Percentiles rank a stretch among this genome's conserved stretches.
phyloP scores from a whole-genome alignment of 1,140 invertebrate genomes.

The Sycophaga agraensis region DNA sequence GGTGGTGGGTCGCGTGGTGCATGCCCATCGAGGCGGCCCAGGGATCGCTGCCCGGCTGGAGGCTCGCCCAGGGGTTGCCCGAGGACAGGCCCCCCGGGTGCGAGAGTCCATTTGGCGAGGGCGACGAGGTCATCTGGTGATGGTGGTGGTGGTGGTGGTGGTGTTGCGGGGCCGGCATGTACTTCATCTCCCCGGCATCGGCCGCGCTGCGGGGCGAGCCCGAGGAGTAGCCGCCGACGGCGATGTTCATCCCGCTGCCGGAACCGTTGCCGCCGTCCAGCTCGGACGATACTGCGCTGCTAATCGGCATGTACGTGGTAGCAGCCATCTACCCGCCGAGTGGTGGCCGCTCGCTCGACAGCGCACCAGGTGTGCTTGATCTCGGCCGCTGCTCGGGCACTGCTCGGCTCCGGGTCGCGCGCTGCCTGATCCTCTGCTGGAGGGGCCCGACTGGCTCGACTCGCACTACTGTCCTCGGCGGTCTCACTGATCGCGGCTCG shows the following conservation, averaged over 20 bases:
- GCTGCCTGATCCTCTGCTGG: not conserved
- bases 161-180: conserved; percentile 80
- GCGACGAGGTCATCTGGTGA: conserved; percentile 66
- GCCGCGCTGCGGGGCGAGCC: conserved; percentile 76
- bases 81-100: conserved; percentile 62
- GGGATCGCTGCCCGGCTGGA: conserved; percentile 75
- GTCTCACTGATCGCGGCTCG: too few relatives aligned
- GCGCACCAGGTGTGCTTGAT: too few relatives aligned
- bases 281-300: conserved; percentile 70
- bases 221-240: conserved; percentile 68
- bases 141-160: conserved; percentile 75
- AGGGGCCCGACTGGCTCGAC: too few relatives aligned
- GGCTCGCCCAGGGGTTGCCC: conserved; percentile 80
- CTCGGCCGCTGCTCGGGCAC: too few relatives aligned
- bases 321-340: conserved; percentile 67
- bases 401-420: not conserved
- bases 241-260: conserved; percentile 71
- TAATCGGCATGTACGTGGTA: conserved; percentile 82
- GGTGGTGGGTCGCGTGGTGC: conserved; percentile 63
- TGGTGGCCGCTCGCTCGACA: too few relatives aligned
- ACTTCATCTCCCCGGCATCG: conserved; percentile 90
- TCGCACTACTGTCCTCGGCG: too few relatives aligned
- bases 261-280: conserved; percentile 74
- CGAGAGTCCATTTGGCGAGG: conserved; percentile 69
- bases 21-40: conserved; percentile 72